Conservation (phyloP, 2,888 invertebrate genomes). For the Lobophora halterata region DNA sequence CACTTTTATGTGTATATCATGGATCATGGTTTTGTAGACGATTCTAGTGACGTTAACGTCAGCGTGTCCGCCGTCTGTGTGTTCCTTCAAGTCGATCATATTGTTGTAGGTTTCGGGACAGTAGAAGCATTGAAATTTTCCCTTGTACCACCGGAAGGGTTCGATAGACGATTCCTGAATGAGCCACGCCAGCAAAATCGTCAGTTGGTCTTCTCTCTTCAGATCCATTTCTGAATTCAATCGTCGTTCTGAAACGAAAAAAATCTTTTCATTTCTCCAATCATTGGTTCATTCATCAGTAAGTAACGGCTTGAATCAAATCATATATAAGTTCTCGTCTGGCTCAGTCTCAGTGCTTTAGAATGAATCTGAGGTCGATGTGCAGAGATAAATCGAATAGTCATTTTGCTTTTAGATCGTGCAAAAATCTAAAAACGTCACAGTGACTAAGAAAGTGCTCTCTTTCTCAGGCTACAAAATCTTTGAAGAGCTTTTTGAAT, state of each 20-base stretch:
- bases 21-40: constrained; percentile 2
- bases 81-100: constrained; percentile 36
- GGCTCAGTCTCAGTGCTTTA: too few species aligned
- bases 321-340: too few species aligned
- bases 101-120: constrained; percentile 38
- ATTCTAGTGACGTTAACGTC: constrained; percentile 15
- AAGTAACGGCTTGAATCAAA: too few species aligned
- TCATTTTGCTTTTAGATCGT: too few species aligned
- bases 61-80: constrained; percentile 41
- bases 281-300: too few species aligned
- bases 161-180: constrained; percentile 41
- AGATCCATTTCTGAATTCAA: constrained; percentile 23
- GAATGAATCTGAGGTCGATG: too few species aligned
- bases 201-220: constrained; percentile 28
- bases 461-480: too few species aligned
- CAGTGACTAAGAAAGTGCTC: too few species aligned
- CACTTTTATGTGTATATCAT: constrained; percentile 10
- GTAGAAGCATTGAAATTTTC: constrained; percentile 46
- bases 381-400: too few species aligned
- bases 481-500: too few species aligned
- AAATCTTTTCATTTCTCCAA: constrained; percentile 18
- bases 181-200: constrained; percentile 34
- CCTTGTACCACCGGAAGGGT: constrained; percentile 43
- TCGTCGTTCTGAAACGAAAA: too few species aligned
- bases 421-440: too few species aligned